Base-by-base conservation (phyloP, 2,113 vertebrate genomes). In the Laticauda laticaudata region DNA sequence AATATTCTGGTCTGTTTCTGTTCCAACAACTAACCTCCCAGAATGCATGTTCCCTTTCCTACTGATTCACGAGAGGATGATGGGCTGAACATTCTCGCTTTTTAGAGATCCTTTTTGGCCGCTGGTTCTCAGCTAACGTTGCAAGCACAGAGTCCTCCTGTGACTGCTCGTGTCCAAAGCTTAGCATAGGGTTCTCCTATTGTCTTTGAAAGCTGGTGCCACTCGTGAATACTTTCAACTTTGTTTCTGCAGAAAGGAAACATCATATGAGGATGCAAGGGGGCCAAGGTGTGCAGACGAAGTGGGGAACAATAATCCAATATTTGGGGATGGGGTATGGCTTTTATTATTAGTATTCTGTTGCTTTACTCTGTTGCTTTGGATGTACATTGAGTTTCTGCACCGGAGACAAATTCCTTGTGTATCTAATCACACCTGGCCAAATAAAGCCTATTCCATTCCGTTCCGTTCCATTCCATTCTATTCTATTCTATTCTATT, bases 11-110 rank as follows among this genome's bases (percentile, higher is more conserved):
- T 93, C 94, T 91, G 61, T 69, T 5, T 92, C 95, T 7, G n/a
- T 94, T 94, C 86, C 11, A 93, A 91, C 91, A 94, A 95, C 95
- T 95, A 59, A 97, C 95, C 95, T 95, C 95, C 29, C 43, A 92
- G 94, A 95, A 94, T 94, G 94, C 75, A 14, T 89, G 88, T 6
- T 26, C 88, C n/a, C 51, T 29, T 34, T 20, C 53, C 53, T 18
- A 2, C 10, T 34, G 85, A 90, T 86, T 91, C 59, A 57, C 59
- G 86, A 3, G 0, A 0, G 0, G 89, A 94, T 95, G 95, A 93
- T 94, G 59, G 93, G 96, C 96, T 93, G 94, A 97, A 93, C 0
- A 0, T 64, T 92, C 95, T 94, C 8, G 43, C n/a, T 61, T 45
- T 91, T 90, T 69, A 26, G 3, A 94, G 45, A 8, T 21, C 18